Evolutionary conservation across 2,797 vertebrate genomes (phyloP).

Genomic region (Telmatherina bonti): DNA sequence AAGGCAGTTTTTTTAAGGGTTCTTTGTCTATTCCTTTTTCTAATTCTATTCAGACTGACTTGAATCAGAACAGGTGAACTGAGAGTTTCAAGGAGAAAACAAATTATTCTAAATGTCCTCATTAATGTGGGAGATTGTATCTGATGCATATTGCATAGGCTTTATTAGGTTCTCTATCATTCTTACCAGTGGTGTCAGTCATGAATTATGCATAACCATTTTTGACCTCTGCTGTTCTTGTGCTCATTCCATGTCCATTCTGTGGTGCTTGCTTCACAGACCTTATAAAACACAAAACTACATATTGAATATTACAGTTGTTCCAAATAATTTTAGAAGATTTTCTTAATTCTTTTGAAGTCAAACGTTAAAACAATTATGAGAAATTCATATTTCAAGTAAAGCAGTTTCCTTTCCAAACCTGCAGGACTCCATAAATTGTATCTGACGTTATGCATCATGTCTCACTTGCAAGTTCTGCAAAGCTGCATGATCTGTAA

Average conservation of each 20-base stretch:
- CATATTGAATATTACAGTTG: too few relatives aligned
- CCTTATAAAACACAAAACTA: neutral
- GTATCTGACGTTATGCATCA: too few relatives aligned
- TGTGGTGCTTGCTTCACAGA: slow-evolving; percentile 20
- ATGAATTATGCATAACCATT: slow-evolving; percentile 54
- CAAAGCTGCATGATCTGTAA: too few relatives aligned
- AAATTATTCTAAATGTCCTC: slow-evolving; percentile 34
- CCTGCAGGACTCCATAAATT: neutral
- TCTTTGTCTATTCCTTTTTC: neutral
- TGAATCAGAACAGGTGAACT: slow-evolving; percentile 12
- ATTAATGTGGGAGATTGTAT: slow-evolving; percentile 33
- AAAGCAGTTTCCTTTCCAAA: neutral
- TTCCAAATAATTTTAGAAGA: neutral
- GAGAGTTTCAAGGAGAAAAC: slow-evolving; percentile 48
- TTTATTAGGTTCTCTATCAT: slow-evolving; percentile 50
- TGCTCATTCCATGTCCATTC: slow-evolving; percentile 29
- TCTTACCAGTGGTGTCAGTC: slow-evolving; percentile 43
- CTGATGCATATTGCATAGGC: slow-evolving; percentile 57
- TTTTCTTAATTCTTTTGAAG: neutral
- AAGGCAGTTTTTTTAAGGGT: neutral
- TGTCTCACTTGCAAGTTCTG: neutral
- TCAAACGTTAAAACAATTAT: neutral
- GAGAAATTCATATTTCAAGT: neutral
- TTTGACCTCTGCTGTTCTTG: slow-evolving; percentile 56
- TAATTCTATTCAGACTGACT: neutral